Base-by-base conservation (phyloP, 2,888 invertebrate species). In the Chymomyza fuscimana region DNA sequence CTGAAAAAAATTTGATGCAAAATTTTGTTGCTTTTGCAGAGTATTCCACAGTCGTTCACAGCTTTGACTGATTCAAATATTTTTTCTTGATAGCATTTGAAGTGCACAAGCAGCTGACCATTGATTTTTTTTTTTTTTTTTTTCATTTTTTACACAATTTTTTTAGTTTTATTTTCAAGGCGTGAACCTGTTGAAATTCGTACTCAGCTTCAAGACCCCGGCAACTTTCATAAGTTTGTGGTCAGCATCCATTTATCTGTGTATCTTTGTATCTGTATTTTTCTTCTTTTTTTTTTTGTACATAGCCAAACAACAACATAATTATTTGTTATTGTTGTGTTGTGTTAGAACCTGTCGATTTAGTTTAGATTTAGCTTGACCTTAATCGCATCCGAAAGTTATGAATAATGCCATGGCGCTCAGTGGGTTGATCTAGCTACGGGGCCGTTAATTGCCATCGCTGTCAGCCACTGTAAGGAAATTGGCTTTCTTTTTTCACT, bases 171-270 rank as follows among this genome's bases (percentile, higher is more conserved):
- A 56, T 67, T 69, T 70, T 52, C 67, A 63, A 89, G 89, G 90
- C 90, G 90, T 89, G 84, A 89, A 89, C 86, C 87, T 87, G 89
- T 89, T 90, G 90, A 90, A 87, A 87, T 79, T 80, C 79, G 76
- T 78, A 65, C 54, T 46, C 58, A 63, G 63, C 15, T 12, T 10
- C 6, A 54, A 54, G 46, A 32, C 32, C 61, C 65, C 70, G 69
- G 25, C 15, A 19, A 73, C 69, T 70, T 72, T 75, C 72, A 60
- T 70, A 70, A 70, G 59, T 66, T 60, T 59, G 61, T 15, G 50
- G 46, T 46, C 68, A 63, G 70, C 79, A 79, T 79, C 77, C 76
- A 77, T 79, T 67, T 71, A 67, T 60, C 61, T 62, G 63, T 69
- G 59, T 65, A 36, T 56, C 19, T 56, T 63, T 22, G 58, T 50